Base-by-base conservation (phyloP, 2,888 invertebrate genomes). In the Tinea pellionella region DNA sequence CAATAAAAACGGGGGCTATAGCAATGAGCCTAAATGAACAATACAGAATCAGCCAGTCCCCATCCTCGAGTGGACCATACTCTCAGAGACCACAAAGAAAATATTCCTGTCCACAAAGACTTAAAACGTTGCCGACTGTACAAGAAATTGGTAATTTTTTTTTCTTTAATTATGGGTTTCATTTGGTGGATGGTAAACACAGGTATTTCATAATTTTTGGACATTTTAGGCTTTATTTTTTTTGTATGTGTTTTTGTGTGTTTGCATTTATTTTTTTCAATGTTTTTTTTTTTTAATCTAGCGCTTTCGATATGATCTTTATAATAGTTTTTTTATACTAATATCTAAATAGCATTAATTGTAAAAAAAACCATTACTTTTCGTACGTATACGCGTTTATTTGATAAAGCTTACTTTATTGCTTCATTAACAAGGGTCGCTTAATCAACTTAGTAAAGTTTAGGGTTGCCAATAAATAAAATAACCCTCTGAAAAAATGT, bases 131-230 rank as follows among this genome's bases (percentile, higher is more conserved):
- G 66, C 85, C 94, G 55, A 94, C 94, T 60, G 93, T 94, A 37
- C 93, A 93, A 76, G 94, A 94, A 88, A 88, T 91, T 85, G 93
- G 93, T 93, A 91, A 90, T 84, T 47, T 9, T 47, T 15, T n/a
- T n/a, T 47, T 47, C 15, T 16, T 47, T 55, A 3, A 55, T 55
- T 24, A 41, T 30, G 18, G 19, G 56, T 8, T 24, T 32, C 9
- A 2, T n/a, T 37, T 18, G 9, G 47, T 57, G 2, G 59, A 53
- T 13, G 57, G 57, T 24, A 8, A n/a, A 55, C 2, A 18, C 18
- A 55, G 24, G 24, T 47, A 47, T 47, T 47, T 47, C 3, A 37
- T 37, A 47, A 41, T 41, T 41, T 41, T 4, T 2, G 9, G 15
- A 15, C 9, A 4, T 15, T 15, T 47, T 15, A 8, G 13, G 47